phyloP scores from a whole-genome alignment of 2,797 vertebrate genomes.

The Pagetopsis macropterus region DNA sequence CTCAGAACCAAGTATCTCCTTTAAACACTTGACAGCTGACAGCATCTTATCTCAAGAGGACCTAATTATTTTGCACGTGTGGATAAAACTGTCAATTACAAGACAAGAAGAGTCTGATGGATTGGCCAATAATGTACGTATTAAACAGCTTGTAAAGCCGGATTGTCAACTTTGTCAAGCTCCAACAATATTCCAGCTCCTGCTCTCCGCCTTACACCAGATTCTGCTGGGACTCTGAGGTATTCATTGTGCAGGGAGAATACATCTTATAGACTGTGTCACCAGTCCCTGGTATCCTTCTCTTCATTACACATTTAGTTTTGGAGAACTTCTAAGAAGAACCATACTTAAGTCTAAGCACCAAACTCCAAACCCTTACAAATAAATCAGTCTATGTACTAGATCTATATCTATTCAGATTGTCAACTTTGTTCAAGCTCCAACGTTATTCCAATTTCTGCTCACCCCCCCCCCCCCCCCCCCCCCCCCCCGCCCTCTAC shows the following conservation, averaged over 20 bases:
- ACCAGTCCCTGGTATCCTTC: conserved; percentile 6
- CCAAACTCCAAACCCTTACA: not conserved
- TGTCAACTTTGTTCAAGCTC: conserved; percentile 48
- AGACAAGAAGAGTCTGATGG: conserved; percentile 39
- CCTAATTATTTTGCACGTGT: conserved; percentile 21
- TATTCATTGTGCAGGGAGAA: conserved; percentile 26
- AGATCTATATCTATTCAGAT: no score
- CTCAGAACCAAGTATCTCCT: conserved; percentile 1
- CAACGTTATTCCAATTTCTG: conserved; percentile 46
- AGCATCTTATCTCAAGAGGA: conserved; percentile 20
- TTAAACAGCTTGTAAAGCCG: conserved; percentile 51
- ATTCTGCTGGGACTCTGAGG: conserved; percentile 34
- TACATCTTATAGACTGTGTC: conserved; percentile 24
- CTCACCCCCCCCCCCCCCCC: conserved; percentile 22
- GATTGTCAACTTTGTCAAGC: conserved; percentile 45
- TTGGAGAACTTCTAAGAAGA: not conserved
- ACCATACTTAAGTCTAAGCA: not conserved
- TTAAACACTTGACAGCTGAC: conserved; percentile 11
- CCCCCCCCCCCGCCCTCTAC: conserved; percentile 28
- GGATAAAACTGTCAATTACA: conserved; percentile 37
- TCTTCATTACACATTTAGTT: conserved; percentile 10
- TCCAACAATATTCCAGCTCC: conserved; percentile 47
- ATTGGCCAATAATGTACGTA: conserved; percentile 44
- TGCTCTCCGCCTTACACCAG: conserved; percentile 28
- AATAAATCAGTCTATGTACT: no score